Percentiles rank a stretch among this genome's conserved stretches.
Evolutionary conservation across 2,888 invertebrate genomes (phyloP).

Genomic region (Nematopogon swammerdamellus): DNA sequence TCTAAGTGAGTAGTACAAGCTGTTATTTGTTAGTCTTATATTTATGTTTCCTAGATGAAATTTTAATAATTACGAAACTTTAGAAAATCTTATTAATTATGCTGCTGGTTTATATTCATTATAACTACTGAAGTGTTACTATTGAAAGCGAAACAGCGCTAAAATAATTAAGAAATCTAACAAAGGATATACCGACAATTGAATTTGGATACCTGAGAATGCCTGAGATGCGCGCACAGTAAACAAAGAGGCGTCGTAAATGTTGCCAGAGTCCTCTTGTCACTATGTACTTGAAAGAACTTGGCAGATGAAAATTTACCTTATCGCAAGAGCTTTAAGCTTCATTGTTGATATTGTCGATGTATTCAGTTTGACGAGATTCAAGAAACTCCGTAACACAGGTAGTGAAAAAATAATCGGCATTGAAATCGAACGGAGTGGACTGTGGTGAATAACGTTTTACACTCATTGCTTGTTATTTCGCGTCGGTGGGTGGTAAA

Average conservation of each 20-base stretch:
- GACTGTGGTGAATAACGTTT: background rate
- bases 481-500: background rate
- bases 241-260: background rate
- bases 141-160: background rate
- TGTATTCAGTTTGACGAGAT: background rate
- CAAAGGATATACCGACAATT: background rate
- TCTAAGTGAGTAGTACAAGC: no score
- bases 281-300: no score
- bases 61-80: no score
- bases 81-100: no score
- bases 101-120: no score
- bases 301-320: no score
- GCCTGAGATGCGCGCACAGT: background rate
- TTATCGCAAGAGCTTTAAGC: background rate
- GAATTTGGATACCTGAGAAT: background rate
- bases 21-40: no score
- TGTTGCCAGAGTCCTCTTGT: background rate
- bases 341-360: background rate
- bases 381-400: background rate
- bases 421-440: background rate
- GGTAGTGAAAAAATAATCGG: background rate
- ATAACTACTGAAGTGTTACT: conserved; percentile 16
- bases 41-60: no score
- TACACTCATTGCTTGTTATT: background rate
- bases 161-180: background rate